Evolutionary conservation across 1,140 invertebrate species (phyloP).

Genomic region (Drosophila kikkawai): DNA sequence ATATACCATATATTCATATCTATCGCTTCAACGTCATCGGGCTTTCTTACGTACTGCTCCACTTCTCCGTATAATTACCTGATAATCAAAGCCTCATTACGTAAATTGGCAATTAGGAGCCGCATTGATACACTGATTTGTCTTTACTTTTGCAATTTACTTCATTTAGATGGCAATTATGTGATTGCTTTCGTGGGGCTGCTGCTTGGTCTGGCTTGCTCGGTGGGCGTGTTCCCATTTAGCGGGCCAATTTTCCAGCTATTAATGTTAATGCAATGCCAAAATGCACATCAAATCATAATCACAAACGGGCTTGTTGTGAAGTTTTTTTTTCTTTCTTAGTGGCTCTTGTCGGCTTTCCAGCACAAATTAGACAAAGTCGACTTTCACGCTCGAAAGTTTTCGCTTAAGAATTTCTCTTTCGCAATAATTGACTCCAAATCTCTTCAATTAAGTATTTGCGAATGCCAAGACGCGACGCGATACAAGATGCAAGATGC

Average conservation of each 20-base stretch:
- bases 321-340: conserved; percentile 11
- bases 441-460: conserved; percentile 76
- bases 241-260: conserved; percentile 47
- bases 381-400: conserved; percentile 77
- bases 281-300: conserved; percentile 54
- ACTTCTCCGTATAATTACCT: conserved; percentile 55
- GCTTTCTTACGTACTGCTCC: conserved; percentile 53
- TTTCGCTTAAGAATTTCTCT: conserved; percentile 76
- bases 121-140: conserved; percentile 43
- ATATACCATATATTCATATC: conserved; percentile 21
- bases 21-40: conserved; percentile 55
- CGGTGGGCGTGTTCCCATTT: conserved; percentile 63
- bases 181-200: conserved; percentile 34
- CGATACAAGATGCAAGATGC: conserved; percentile 23
- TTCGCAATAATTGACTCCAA: conserved; percentile 80
- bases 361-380: conserved; percentile 64
- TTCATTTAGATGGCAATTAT: conserved; percentile 68
- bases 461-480: conserved; percentile 53
- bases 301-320: conserved; percentile 29
- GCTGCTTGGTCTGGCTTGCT: conserved; percentile 2
- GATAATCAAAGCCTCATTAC: conserved; percentile 55
- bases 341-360: conserved; percentile 36
- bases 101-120: conserved; percentile 64
- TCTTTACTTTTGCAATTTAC: conserved; percentile 52
- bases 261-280: conserved; percentile 58